Evolutionary conservation across 2,797 vertebrate genomes (phyloP).

Genomic region (Enteromius fasciolatus): DNA sequence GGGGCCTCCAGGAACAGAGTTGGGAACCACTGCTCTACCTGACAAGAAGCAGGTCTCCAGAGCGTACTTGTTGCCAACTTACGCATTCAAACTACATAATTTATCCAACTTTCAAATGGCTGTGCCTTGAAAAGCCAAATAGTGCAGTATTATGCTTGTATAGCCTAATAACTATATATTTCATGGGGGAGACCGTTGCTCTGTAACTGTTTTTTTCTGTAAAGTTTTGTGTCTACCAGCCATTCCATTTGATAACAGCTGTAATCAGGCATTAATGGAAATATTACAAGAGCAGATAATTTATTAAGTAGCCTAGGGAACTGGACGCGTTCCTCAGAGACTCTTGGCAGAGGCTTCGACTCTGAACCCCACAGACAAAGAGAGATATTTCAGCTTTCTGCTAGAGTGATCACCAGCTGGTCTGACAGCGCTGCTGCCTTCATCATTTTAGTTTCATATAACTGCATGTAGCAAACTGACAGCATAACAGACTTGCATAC

Average conservation of each 20-base stretch:
- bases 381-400: conserved; percentile 33
- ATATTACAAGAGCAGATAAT: conserved; percentile 4
- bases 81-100: conserved; percentile 15
- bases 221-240: not conserved
- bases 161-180: conserved; percentile 8
- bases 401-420: conserved; percentile 32
- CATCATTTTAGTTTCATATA: conserved; percentile 4
- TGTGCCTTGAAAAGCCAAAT: conserved; percentile 2
- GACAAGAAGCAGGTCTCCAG: conserved; percentile 29
- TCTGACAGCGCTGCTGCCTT: conserved; percentile 22
- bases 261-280: conserved; percentile 25
- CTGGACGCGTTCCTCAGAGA: conserved; percentile 25
- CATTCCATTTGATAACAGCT: conserved; percentile 10
- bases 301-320: conserved; percentile 2
- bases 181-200: not conserved
- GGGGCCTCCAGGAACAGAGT: conserved; percentile 27
- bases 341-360: not conserved
- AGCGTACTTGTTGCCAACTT: not conserved
- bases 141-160: not conserved
- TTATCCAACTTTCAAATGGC: conserved; percentile 17
- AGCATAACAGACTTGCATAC: conserved; percentile 4
- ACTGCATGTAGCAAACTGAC: conserved; percentile 3
- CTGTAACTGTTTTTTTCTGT: not conserved
- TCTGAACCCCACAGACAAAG: conserved; percentile 28
- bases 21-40: conserved; percentile 34